Percentiles rank a stretch among this genome's conserved stretches.
phyloP scores from a whole-genome alignment of 64 coral and sea anemone genomes.

The Montipora efflorescens region DNA sequence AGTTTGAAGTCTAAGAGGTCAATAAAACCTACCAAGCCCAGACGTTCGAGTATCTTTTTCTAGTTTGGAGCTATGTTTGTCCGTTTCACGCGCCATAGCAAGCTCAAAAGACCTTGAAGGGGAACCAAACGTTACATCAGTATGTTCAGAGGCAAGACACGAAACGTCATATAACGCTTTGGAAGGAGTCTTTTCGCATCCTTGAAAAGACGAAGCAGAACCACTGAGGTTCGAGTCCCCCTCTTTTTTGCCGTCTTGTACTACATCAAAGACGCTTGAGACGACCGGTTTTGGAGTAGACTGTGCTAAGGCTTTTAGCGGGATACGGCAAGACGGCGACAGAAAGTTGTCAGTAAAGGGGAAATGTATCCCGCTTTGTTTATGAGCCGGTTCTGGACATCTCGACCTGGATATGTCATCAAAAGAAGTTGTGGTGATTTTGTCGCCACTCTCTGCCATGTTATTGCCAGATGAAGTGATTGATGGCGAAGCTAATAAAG shows the following conservation, averaged over 20 bases:
- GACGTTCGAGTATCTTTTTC: constrained; percentile 25
- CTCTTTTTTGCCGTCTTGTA: not conserved
- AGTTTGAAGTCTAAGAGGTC: not conserved
- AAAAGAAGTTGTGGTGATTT: not conserved
- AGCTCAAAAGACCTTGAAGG: constrained; percentile 59
- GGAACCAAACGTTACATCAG: constrained; percentile 48
- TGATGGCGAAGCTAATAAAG: not conserved
- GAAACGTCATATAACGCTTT: not conserved
- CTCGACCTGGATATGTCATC: not conserved
- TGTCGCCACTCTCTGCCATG: not conserved
- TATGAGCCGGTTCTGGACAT: not conserved
- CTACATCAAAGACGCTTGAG: not conserved
- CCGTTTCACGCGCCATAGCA: constrained; percentile 52
- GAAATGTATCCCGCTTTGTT: not conserved
- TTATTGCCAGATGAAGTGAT: not conserved
- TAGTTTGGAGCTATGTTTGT: not conserved
- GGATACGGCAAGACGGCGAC: not conserved
- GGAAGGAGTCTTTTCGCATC: not conserved
- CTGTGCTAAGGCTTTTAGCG: constrained; percentile 32
- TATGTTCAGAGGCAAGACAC: not conserved
- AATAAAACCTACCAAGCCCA: constrained; percentile 3
- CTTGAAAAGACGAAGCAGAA: not conserved
- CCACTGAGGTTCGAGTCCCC: not conserved
- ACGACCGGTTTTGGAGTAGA: constrained; percentile 50
- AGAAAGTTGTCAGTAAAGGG: not conserved